Evolutionary conservation across 1,140 invertebrate genomes (phyloP), one percentile per base, ranked within the genome.

Genomic region (Lordiphosa clarofinis): DNA sequence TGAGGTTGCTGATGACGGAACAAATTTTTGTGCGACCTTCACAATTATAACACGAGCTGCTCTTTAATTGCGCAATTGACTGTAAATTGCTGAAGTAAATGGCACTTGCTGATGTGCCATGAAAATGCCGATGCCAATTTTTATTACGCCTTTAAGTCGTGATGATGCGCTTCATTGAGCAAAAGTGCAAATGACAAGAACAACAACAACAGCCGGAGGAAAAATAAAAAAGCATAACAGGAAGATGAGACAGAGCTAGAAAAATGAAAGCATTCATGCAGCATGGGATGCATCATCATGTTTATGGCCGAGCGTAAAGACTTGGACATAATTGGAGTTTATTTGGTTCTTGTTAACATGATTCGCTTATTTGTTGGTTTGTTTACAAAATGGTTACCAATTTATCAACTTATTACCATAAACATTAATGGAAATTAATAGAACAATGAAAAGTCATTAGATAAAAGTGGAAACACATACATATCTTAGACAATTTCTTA

Each of bases 151-250:
- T 50, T 62, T 13, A 62, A 64, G 60, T 56, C 56, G 56, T 57
- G 68, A 62, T 70, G 65, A 61, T 59, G 63, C 73, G 70, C 76
- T 84, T 73, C 76, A 84, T 76, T 82, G 76, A 72, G 59, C 76
- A 82, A 68, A 68, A 68, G 38, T 58, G 50, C 56, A 67, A 55
- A 57, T 52, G 49, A 53, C 33, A 47, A 60, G 13, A 43, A 42
- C 36, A 54, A 56, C 50, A 70, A 56, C 47, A 59, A 61, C 37
- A 54, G 21, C 9, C 53, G 36, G 47, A 62, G 33, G 36, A 19
- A 49, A 56, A 28, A 37, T 36, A 12, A 37, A 43, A 7, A 40
- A 55, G 55, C 12, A 19, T 42, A 19, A n/a, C 35, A 33, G 12
- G 28, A 33, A 38, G 46, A 36, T 9, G 37, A 24, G 15, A 10